These are phyloP conservation scores for Microplitis manilae DNA, from an alignment of 2,888 invertebrate species.

Conservation along the genomic window DNA sequence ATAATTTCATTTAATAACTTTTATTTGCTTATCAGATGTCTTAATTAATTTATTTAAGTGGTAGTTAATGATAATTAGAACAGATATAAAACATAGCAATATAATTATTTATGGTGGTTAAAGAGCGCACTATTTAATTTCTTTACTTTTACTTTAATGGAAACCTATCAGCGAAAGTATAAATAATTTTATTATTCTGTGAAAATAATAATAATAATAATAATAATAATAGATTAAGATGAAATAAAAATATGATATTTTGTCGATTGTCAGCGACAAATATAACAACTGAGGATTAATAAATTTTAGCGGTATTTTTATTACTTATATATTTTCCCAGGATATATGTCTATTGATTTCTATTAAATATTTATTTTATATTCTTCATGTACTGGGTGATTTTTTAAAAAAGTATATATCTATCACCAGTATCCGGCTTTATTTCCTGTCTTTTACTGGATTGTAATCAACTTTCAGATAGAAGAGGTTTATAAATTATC, in stretches of 20 bases:
- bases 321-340: background rate
- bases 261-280: no score
- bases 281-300: no score
- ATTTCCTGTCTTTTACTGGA: slow-evolving; percentile 11
- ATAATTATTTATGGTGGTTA: slow-evolving; percentile 3
- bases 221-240: no score
- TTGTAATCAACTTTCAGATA: slow-evolving; percentile 14
- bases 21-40: no score
- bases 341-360: slow-evolving; percentile 1
- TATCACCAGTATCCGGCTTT: slow-evolving; percentile 8
- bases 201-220: no score
- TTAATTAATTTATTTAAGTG: background rate
- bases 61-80: background rate
- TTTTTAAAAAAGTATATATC: background rate
- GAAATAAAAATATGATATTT: no score
- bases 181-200: slow-evolving; percentile 10
- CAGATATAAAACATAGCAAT: background rate
- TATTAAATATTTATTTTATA: background rate
- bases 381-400: background rate
- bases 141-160: background rate
- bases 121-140: slow-evolving; percentile 8
- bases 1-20: no score
- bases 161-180: background rate
- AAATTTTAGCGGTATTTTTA: no score
- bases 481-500: background rate